Percentiles rank a stretch among this genome's conserved stretches.
These are phyloP conservation scores for Nothobranchius furzeri DNA, from an alignment of 2,113 vertebrate species.

Conservation along the genomic window DNA sequence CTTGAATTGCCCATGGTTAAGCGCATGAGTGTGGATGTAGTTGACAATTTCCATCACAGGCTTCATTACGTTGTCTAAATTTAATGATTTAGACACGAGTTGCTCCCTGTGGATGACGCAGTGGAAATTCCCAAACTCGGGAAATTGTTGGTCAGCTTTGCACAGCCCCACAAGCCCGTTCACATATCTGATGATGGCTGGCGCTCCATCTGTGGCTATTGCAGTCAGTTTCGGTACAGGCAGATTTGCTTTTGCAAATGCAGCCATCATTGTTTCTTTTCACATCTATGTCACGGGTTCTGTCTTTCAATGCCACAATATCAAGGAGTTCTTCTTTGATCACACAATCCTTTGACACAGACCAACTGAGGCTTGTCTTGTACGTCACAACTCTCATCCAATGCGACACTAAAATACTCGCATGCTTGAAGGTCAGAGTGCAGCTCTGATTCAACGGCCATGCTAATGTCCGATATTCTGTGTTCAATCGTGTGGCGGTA, in stretches of 20 bases:
- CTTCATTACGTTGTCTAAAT: constrained; percentile 50
- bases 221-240: constrained; percentile 9
- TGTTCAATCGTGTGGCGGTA: too few species aligned
- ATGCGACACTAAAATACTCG: too few species aligned
- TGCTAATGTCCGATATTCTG: too few species aligned
- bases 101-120: constrained; percentile 47
- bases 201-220: constrained; percentile 29
- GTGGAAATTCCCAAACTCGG: constrained; percentile 51
- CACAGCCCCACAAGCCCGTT: constrained; percentile 49
- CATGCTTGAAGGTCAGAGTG: too few species aligned
- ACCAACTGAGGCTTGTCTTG: constrained; percentile 24
- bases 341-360: constrained; percentile 6
- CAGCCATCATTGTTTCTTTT: constrained; percentile 42
- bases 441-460: too few species aligned
- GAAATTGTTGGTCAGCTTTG: constrained; percentile 40
- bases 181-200: not conserved
- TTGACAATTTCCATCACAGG: constrained; percentile 50
- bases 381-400: not conserved
- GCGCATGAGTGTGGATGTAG: constrained; percentile 14
- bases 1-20: constrained; percentile 24
- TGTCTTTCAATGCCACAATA: constrained; percentile 40
- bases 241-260: not conserved
- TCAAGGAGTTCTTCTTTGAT: constrained; percentile 38
- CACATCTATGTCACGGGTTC: constrained; percentile 41
- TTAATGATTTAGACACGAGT: constrained; percentile 47